Evolutionary conservation across 2,113 vertebrate species (phyloP), one percentile per base, ranked within the genome.

Genomic region (Phoxinus phoxinus): DNA sequence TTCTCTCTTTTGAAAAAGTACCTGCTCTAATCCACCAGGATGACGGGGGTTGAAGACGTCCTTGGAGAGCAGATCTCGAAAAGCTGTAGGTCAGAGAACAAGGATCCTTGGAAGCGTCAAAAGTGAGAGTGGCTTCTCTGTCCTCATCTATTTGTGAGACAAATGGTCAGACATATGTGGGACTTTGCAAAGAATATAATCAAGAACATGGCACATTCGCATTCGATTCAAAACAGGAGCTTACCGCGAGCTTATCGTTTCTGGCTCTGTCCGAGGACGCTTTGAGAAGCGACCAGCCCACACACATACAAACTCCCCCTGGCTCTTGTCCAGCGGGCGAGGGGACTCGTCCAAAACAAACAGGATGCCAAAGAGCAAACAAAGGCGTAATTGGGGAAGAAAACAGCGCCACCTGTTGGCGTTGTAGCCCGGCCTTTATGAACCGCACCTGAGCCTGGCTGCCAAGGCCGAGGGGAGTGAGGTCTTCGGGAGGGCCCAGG

Each of bases 381-480:
- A 91, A 93, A 93, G 89, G 85, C 53, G 46, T 89, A 93, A 94
- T 94, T 92, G 92, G 91, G 88, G 91, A 90, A 91, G 91, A 94
- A 93, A 94, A 95, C 93, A 93, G 93, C 90, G 90, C 91, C 93
- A 94, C 94, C 95, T 95, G 93, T 92, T 92, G 93, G 91, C 88
- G 71, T 89, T 46, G 75, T 81, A 85, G 87, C 86, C 86, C 5
- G 15, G 61, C 63, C 51, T 88, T 85, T 83, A 56, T 73, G 48
- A 63, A 84, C 63, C 21, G 15, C 85, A 81, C 85, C 78, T 86
- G 86, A 86, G 58, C 71, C 88, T 81, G 83, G 37, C 51, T 32
- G 81, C 56, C 61, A 44, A 75, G 44, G 79, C 32, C 30, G 37
- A 72, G 61, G 61, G 27, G 37, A 63, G 83, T 46, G 32, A 48